These are phyloP conservation scores for Pristionchus pacificus DNA, from an alignment of 1,140 invertebrate genomes.

Conservation along the genomic window DNA sequence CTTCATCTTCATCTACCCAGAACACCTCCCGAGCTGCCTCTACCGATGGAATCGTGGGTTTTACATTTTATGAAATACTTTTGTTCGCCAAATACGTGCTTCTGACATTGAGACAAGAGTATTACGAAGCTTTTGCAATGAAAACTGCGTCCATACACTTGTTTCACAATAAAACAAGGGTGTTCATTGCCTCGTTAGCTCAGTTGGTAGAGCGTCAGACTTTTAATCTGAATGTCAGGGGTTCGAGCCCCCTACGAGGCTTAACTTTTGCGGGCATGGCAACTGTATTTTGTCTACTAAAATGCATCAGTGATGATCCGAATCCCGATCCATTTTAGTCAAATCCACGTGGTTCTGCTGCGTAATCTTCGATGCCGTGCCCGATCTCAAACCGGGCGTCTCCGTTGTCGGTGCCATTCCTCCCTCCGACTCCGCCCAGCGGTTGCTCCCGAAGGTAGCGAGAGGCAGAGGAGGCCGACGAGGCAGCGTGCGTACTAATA, in stretches of 20 bases:
- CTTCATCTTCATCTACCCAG: constrained; percentile 47
- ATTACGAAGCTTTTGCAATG: no score
- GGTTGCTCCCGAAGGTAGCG: constrained; percentile 18
- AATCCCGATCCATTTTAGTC: constrained; percentile 47
- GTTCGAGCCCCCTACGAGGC: no score
- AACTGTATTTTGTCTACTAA: no score
- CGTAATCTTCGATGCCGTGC: constrained; percentile 51
- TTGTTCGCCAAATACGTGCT: background rate
- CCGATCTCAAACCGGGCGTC: constrained; percentile 45
- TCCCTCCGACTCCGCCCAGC: constrained; percentile 51
- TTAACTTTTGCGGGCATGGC: no score
- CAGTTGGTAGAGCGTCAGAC: no score
- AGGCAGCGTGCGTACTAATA: no score
- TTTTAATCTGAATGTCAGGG: no score
- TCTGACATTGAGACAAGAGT: constrained; percentile 9
- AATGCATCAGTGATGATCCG: no score
- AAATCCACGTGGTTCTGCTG: constrained; percentile 40
- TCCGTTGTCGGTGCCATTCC: constrained; percentile 7
- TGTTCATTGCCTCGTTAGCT: no score
- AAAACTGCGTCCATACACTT: no score
- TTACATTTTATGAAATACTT: background rate
- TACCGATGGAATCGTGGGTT: constrained; percentile 40
- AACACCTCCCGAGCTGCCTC: constrained; percentile 32
- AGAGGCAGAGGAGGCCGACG: no score
- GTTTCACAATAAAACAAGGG: no score